These are phyloP conservation scores for Resseliella maxima DNA, from an alignment of 2,888 invertebrate species.

Conservation along the genomic window DNA sequence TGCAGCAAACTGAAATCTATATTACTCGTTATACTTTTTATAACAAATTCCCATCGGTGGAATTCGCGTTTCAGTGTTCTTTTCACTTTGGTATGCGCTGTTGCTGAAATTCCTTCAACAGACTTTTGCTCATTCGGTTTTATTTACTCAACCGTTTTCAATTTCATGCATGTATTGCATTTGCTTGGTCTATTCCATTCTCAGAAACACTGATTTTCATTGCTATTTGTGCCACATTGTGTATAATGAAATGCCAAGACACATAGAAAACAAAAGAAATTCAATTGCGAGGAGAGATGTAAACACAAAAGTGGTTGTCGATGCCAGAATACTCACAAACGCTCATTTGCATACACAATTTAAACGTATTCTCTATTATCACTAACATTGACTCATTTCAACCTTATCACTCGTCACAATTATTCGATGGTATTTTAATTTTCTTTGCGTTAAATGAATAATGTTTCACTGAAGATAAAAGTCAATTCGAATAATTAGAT, in stretches of 20 bases:
- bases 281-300: not conserved
- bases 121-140: not conserved
- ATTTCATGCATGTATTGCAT: conserved; percentile 25
- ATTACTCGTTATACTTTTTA: conserved; percentile 4
- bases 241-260: not conserved
- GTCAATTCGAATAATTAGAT: conserved; percentile 22
- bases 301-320: not conserved
- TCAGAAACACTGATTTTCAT: conserved; percentile 14
- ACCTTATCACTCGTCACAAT: conserved; percentile 39
- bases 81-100: not conserved
- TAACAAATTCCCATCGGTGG: not conserved
- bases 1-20: not conserved
- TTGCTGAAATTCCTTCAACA: not conserved
- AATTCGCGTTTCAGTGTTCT: not conserved
- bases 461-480: not conserved
- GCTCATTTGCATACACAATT: not conserved
- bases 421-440: conserved; percentile 51
- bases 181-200: not conserved
- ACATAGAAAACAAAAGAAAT: not conserved
- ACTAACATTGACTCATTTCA: not conserved
- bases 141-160: conserved; percentile 33
- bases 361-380: not conserved
- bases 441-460: not conserved
- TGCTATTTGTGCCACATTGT: not conserved
- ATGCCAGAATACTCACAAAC: not conserved